Evolutionary conservation across 2,113 vertebrate species (phyloP).

Genomic region (Sigmodon hispidus): DNA sequence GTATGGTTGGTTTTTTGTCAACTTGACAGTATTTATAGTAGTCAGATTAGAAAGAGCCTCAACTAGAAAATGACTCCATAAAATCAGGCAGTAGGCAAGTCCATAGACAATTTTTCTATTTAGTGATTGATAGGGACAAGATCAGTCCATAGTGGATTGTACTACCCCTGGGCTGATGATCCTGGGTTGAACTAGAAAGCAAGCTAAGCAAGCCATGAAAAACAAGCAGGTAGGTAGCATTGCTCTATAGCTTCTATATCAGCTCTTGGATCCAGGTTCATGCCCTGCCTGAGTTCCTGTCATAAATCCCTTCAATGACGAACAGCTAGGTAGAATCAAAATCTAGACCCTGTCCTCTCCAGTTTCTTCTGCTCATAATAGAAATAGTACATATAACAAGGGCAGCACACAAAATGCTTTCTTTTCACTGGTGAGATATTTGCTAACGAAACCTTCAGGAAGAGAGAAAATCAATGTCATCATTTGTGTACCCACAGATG

Average conservation of each 20-base stretch:
- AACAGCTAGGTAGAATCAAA: neutral
- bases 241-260: too few relatives aligned
- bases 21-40: neutral
- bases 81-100: neutral
- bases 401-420: neutral
- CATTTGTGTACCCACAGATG: neutral
- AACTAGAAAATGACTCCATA: neutral
- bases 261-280: neutral
- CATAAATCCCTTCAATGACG: neutral
- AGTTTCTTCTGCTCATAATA: neutral
- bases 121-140: too few relatives aligned
- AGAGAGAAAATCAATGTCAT: neutral
- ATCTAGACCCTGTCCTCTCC: neutral
- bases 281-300: neutral
- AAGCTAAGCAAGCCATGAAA: neutral
- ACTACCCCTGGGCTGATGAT: rapidly evolving
- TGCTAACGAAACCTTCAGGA: neutral
- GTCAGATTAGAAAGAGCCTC: too few relatives aligned
- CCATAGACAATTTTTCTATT: neutral
- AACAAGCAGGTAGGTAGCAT: neutral
- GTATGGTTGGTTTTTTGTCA: neutral
- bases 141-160: neutral
- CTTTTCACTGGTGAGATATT: neutral
- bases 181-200: too few relatives aligned
- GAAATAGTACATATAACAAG: neutral